These are phyloP conservation scores for Tympanoctomys barrerae DNA, from an alignment of 2,797 vertebrate genomes.

Conservation along the genomic window DNA sequence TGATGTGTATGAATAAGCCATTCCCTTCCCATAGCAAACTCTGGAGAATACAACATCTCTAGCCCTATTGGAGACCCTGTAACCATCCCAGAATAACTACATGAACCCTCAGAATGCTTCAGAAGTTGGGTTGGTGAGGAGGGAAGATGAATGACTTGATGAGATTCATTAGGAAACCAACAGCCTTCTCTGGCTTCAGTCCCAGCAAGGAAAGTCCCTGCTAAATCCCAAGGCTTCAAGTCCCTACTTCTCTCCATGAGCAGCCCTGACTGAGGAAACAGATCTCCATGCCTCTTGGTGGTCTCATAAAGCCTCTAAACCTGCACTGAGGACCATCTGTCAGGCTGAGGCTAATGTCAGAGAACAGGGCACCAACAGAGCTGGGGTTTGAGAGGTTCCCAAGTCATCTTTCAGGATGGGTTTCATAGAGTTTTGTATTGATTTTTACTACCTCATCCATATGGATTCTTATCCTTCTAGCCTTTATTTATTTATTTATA, in stretches of 20 bases:
- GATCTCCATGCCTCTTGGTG: not conserved
- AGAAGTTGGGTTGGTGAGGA: not conserved
- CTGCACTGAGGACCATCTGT: not conserved
- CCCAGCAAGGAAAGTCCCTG: not conserved
- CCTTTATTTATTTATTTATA: too few relatives aligned
- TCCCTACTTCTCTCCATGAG: not conserved
- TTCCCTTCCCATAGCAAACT: not conserved
- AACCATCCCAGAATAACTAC: constrained; percentile 19
- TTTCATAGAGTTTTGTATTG: not conserved
- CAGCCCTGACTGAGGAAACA: not conserved
- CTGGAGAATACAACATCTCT: not conserved
- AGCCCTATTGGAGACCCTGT: not conserved
- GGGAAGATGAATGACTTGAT: not conserved
- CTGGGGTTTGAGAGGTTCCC: not conserved
- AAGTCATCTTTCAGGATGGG: not conserved
- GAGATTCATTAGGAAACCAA: not conserved
- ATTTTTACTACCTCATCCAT: not conserved
- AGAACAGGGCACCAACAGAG: not conserved
- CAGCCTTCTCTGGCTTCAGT: not conserved
- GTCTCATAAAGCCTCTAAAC: not conserved
- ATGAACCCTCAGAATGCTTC: constrained; percentile 20
- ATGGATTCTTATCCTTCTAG: not conserved
- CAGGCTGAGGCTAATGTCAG: not conserved
- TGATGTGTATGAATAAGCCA: not conserved
- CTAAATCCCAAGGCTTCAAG: not conserved